phyloP scores from a whole-genome alignment of 2,797 vertebrate species.

The Poeciliopsis infans region DNA sequence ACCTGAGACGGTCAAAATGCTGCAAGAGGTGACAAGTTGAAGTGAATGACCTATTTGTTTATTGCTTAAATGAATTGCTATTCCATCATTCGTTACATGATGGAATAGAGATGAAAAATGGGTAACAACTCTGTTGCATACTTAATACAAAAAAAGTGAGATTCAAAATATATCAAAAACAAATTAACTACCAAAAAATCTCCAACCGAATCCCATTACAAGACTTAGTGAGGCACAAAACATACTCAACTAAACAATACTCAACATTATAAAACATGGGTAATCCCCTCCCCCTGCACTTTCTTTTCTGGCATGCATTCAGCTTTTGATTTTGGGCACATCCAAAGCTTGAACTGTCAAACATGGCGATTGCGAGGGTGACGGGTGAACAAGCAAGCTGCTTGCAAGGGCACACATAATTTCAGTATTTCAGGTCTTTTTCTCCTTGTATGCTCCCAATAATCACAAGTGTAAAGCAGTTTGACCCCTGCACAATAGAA shows the following conservation, averaged over 20 bases:
- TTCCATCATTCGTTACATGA: not conserved
- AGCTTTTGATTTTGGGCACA: slow-evolving; percentile 37
- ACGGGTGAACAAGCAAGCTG: slow-evolving; percentile 59
- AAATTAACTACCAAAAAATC: not conserved
- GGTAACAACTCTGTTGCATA: not conserved
- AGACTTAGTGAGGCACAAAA: not conserved
- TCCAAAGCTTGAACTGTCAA: slow-evolving; percentile 47
- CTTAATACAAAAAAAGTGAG: not conserved
- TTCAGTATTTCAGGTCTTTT: slow-evolving; percentile 14
- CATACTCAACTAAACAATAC: not conserved
- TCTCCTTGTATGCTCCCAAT: slow-evolving; percentile 27
- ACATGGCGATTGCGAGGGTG: slow-evolving; percentile 58
- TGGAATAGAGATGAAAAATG: not conserved
- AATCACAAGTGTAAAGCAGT: slow-evolving; percentile 58
- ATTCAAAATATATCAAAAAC: not conserved
- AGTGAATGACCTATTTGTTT: not conserved
- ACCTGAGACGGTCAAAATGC: not conserved
- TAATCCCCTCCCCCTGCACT: slow-evolving; percentile 2
- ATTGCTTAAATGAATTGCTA: not conserved
- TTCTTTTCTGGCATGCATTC: slow-evolving; percentile 43
- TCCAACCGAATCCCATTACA: not conserved
- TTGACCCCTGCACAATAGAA: slow-evolving; percentile 61
- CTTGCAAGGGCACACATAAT: slow-evolving; percentile 23
- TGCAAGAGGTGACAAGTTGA: not conserved
- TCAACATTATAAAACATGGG: not conserved